Conservation (phyloP, 2,888 invertebrate species). For the Koerneria pararmatus region DNA sequence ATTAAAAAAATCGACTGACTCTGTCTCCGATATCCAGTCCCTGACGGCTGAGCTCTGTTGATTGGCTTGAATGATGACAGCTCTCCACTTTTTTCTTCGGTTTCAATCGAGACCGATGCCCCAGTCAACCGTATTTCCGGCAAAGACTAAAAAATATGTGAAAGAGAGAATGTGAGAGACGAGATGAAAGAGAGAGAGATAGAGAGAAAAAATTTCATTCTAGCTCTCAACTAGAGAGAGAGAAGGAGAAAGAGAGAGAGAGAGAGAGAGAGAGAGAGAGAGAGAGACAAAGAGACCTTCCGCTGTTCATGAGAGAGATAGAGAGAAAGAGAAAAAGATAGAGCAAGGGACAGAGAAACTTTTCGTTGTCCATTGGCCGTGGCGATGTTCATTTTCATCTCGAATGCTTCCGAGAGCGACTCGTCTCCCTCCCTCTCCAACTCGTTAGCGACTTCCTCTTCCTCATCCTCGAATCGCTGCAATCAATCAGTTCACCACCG, state of each 20-base stretch:
- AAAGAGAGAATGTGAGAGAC: background rate
- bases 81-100: slow-evolving; percentile 1
- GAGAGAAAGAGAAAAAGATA: too few relatives aligned
- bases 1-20: slow-evolving; percentile 16
- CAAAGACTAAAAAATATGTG: background rate
- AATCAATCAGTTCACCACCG: too few relatives aligned
- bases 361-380: slow-evolving; percentile 20
- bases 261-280: background rate
- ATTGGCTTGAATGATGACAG: slow-evolving; percentile 1
- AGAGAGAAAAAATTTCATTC: background rate
- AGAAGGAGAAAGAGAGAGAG: background rate
- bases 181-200: background rate
- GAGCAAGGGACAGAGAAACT: background rate
- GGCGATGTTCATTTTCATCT: slow-evolving; percentile 15
- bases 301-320: too few relatives aligned
- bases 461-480: too few relatives aligned
- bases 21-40: slow-evolving; percentile 10
- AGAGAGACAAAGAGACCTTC: slow-evolving; percentile 24
- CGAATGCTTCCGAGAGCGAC: slow-evolving; percentile 20
- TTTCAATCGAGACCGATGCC: slow-evolving; percentile 10
- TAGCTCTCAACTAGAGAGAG: background rate
- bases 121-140: slow-evolving; percentile 21
- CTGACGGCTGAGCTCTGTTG: background rate
- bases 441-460: slow-evolving; percentile 55
- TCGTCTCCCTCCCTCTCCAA: slow-evolving; percentile 39